Conservation (phyloP, 1,140 invertebrate genomes). For the Pseudoatta argentina region DNA sequence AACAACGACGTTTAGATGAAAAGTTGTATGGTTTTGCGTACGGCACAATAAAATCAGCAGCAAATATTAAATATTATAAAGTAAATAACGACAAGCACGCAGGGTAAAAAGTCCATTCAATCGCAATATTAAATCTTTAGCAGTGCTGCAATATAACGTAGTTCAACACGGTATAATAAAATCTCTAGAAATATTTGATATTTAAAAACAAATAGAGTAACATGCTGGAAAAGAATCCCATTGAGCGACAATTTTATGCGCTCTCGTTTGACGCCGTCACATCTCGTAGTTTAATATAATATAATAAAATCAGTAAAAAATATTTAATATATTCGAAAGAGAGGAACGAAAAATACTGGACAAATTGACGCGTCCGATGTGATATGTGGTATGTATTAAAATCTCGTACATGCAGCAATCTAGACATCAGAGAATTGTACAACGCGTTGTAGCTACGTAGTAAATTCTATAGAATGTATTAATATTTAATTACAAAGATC, state of each 20-base stretch:
- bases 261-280: not conserved
- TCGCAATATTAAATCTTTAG: slow-evolving; percentile 50
- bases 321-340: slow-evolving; percentile 50
- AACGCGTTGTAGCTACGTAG: not conserved
- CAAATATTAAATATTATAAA: slow-evolving; percentile 26
- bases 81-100: slow-evolving; percentile 26
- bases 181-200: slow-evolving; percentile 47
- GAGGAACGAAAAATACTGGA: slow-evolving; percentile 30
- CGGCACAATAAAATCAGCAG: slow-evolving; percentile 10
- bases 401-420: slow-evolving; percentile 21
- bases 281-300: slow-evolving; percentile 39
- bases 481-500: slow-evolving; percentile 42
- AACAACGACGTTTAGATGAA: not conserved
- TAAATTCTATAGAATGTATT: slow-evolving; percentile 40
- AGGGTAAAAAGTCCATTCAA: not conserved
- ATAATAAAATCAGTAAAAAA: slow-evolving; percentile 51
- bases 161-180: slow-evolving; percentile 37
- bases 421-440: not conserved
- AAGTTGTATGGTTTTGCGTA: not conserved
- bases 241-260: slow-evolving; percentile 31
- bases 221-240: slow-evolving; percentile 44
- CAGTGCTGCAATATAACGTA: slow-evolving; percentile 13
- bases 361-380: slow-evolving; percentile 35
- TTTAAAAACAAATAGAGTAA: slow-evolving; percentile 41
- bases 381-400: slow-evolving; percentile 19